These are phyloP conservation scores for Hesperophylax magnus DNA, from an alignment of 1,140 invertebrate genomes.

Conservation along the genomic window DNA sequence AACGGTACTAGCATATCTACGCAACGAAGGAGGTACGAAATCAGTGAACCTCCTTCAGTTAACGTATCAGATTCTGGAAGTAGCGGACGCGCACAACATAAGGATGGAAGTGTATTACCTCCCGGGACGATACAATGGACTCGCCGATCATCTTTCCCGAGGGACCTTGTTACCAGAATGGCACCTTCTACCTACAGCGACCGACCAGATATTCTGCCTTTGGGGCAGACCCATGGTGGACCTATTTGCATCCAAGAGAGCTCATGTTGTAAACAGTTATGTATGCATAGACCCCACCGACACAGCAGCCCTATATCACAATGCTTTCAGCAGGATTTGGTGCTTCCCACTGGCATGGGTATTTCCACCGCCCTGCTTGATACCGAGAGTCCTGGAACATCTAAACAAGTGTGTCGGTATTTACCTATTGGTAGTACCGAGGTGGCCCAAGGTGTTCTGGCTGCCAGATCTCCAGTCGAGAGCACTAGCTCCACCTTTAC, in stretches of 20 bases:
- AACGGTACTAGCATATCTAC: too few species aligned
- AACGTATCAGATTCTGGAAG: constrained; percentile 57
- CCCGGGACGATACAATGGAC: constrained; percentile 51
- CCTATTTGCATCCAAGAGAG: constrained; percentile 60
- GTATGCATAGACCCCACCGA: too few species aligned
- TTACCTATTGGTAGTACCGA: too few species aligned
- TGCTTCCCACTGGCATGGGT: too few species aligned
- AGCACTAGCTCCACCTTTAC: constrained; percentile 47
- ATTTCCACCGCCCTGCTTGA: too few species aligned
- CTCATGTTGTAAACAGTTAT: constrained; percentile 60
- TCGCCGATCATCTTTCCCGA: constrained; percentile 58
- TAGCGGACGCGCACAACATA: constrained; percentile 58
- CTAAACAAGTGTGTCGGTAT: too few species aligned
- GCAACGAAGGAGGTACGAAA: constrained; percentile 61
- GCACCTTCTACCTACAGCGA: constrained; percentile 55
- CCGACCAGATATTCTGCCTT: constrained; percentile 56
- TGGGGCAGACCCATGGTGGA: constrained; percentile 61
- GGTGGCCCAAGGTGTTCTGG: too few species aligned
- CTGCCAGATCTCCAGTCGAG: constrained; percentile 50
- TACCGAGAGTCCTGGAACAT: too few species aligned
- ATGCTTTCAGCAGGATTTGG: too few species aligned
- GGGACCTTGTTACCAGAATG: constrained; percentile 57
- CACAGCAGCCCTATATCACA: too few species aligned
- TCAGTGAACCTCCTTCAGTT: constrained; percentile 58
- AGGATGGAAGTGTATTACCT: constrained; percentile 55